Evolutionary conservation across 2,797 vertebrate species (phyloP).

Genomic region (Sciaenops ocellatus): DNA sequence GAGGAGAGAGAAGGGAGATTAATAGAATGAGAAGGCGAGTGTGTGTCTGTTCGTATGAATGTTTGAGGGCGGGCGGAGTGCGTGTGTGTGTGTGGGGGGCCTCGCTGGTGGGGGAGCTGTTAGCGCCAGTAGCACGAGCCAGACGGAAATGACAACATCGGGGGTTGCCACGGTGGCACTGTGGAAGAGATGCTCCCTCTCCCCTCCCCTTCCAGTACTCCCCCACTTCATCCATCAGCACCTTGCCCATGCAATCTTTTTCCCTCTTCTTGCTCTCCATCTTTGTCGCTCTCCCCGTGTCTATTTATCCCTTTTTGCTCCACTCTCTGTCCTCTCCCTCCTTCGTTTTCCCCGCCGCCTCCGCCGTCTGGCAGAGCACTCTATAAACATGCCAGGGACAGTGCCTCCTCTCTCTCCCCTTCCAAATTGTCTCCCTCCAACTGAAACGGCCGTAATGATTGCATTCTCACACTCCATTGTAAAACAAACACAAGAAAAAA

Average conservation of each 20-base stretch:
- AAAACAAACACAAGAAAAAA: slow-evolving; percentile 51
- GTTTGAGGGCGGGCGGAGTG: slow-evolving; percentile 17
- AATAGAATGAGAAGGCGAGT: slow-evolving; percentile 63
- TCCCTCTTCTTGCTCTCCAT: slow-evolving; percentile 25
- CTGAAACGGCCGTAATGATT: slow-evolving; percentile 72
- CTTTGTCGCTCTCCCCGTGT: slow-evolving; percentile 13
- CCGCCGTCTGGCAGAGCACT: slow-evolving; percentile 55
- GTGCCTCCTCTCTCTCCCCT: slow-evolving; percentile 43
- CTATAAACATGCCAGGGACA: slow-evolving; percentile 72
- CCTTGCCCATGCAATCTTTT: slow-evolving; percentile 25
- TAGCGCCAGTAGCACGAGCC: slow-evolving; percentile 49
- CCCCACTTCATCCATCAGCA: slow-evolving; percentile 62
- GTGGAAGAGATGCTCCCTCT: slow-evolving; percentile 33
- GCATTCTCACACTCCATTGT: slow-evolving; percentile 71
- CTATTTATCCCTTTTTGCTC: slow-evolving; percentile 44
- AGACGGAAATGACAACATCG: slow-evolving; percentile 67
- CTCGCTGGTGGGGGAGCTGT: slow-evolving; percentile 2
- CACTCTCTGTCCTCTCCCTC: slow-evolving; percentile 20
- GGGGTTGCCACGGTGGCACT: slow-evolving; percentile 51
- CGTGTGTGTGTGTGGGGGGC: slow-evolving; percentile 37
- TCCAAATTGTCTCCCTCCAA: slow-evolving; percentile 66
- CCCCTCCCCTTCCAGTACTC: slow-evolving; percentile 40
- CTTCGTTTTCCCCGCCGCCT: not conserved
- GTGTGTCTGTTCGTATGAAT: slow-evolving; percentile 50
- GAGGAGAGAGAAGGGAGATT: slow-evolving; percentile 59